Base-by-base conservation (phyloP, 2,888 invertebrate genomes). In the Epicampocera succincta region DNA sequence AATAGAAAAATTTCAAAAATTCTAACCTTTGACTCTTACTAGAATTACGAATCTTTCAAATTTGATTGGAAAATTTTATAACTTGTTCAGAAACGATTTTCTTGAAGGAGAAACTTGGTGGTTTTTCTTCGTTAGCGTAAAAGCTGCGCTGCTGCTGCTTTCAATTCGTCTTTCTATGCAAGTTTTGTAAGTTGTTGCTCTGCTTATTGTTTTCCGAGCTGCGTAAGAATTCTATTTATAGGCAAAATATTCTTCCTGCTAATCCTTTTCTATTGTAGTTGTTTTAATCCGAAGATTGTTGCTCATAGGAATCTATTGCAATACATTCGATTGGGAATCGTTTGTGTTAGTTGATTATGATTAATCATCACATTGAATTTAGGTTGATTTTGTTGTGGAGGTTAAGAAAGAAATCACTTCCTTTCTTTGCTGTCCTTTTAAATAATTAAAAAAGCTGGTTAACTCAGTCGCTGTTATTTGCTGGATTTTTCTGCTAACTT, bases 141-240 rank as follows among this genome's bases (percentile, higher is more conserved):
- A 76, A 46, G 60, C 52, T 66, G 74, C 74, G 83, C 80, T 74
- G 74, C 75, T 76, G 84, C 84, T 60, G 61, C 58, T 19, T 68
- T 84, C 85, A 86, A 84, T 85, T 87, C 84, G 40, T 75, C 38
- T 80, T 61, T 12, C 33, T 46, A 48, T 60, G 69, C 17, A 42
- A 46, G 50, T 38, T 25, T 50, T 68, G 60, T 40, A 46, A 83
- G 71, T 75, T 82, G 73, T 61, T 75, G 83, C 63, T 74, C 73
- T 80, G 73, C 65, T 52, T 61, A 44, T 58, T 63, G 83, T 33
- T 33, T 33, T 33, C 8, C 74, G 63, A 82, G 85, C 84, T 85
- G 86, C 85, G 84, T 85, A 86, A 85, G 85, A 86, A 83, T 86
- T 81, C 75, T 81, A 77, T 77, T 80, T 84, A 21, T 84, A 60